A percentile compares a stretch with the other conserved stretches of the same genome.
phyloP scores from a whole-genome alignment of 2,888 invertebrate genomes.

The Anarsia innoxiella region DNA sequence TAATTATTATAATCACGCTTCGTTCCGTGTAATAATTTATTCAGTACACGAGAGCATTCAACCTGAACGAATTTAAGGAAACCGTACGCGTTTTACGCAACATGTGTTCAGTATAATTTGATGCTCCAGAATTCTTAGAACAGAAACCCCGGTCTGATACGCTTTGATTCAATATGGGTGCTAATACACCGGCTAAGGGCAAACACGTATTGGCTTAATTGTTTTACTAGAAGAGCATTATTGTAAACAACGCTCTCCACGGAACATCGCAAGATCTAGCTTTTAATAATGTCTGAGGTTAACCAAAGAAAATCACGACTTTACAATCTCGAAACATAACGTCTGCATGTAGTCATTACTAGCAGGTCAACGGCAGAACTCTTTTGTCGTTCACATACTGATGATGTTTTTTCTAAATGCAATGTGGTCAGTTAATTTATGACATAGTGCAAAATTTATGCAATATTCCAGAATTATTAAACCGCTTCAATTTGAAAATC shows the following conservation, averaged over 20 bases:
- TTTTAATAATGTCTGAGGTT: slow-evolving; percentile 5
- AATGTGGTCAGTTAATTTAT: slow-evolving; percentile 7
- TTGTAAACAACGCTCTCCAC: slow-evolving; percentile 6
- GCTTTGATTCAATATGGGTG: slow-evolving; percentile 30
- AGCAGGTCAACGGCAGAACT: slow-evolving; percentile 7
- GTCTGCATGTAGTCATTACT: slow-evolving; percentile 4
- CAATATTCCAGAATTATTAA: too few species aligned
- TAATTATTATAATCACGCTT: too few species aligned
- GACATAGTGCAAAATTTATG: too few species aligned
- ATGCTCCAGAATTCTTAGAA: slow-evolving; percentile 19
- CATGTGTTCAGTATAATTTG: slow-evolving; percentile 17
- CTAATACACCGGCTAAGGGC: slow-evolving; percentile 18
- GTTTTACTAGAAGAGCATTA: slow-evolving; percentile 12
- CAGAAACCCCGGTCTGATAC: slow-evolving; percentile 17
- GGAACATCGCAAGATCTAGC: not conserved
- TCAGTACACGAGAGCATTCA: slow-evolving; percentile 42
- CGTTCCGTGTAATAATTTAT: too few species aligned
- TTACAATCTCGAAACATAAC: slow-evolving; percentile 4
- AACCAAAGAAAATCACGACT: slow-evolving; percentile 9
- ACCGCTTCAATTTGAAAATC: too few species aligned
- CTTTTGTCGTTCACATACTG: slow-evolving; percentile 1
- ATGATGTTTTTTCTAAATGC: slow-evolving; percentile 1
- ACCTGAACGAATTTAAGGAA: slow-evolving; percentile 48
- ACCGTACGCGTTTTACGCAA: slow-evolving; percentile 27
- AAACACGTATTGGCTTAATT: slow-evolving; percentile 14